phyloP scores from a whole-genome alignment of 2,113 vertebrate genomes.

The Ginglymostoma cirratum region DNA sequence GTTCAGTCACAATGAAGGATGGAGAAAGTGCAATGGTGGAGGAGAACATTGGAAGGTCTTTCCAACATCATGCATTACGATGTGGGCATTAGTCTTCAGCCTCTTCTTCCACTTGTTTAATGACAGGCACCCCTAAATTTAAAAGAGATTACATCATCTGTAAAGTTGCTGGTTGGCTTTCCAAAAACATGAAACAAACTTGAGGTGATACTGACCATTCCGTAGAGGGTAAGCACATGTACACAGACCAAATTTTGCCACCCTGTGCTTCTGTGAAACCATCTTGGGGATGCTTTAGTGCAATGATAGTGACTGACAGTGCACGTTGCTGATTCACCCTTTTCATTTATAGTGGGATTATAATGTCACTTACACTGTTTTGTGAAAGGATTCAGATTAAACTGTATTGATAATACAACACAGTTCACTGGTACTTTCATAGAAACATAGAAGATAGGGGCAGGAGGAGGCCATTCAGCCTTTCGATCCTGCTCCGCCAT shows the following conservation, averaged over 20 bases:
- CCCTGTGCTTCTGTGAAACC: background rate
- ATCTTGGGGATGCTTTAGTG: background rate
- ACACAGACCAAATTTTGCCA: background rate
- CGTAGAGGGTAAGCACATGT: background rate
- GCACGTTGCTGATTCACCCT: background rate
- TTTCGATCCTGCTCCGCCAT: no score
- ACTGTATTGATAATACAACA: background rate
- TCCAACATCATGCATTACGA: background rate
- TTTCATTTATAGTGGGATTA: background rate
- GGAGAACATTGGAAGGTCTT: background rate
- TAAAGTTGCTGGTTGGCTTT: background rate
- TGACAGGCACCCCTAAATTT: conserved; percentile 59
- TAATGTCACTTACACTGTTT: background rate
- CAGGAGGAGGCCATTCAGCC: no score
- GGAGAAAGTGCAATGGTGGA: conserved; percentile 16
- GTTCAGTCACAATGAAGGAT: background rate
- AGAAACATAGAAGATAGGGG: no score
- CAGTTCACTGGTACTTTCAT: background rate
- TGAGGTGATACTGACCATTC: background rate
- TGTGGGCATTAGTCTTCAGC: conserved; percentile 51
- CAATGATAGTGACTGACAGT: background rate
- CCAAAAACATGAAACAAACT: background rate
- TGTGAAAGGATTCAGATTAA: background rate
- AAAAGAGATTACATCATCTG: background rate
- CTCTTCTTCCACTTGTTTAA: conserved; percentile 64